Base-by-base conservation (phyloP, 2,113 vertebrate genomes). In the Oceanites oceanicus region DNA sequence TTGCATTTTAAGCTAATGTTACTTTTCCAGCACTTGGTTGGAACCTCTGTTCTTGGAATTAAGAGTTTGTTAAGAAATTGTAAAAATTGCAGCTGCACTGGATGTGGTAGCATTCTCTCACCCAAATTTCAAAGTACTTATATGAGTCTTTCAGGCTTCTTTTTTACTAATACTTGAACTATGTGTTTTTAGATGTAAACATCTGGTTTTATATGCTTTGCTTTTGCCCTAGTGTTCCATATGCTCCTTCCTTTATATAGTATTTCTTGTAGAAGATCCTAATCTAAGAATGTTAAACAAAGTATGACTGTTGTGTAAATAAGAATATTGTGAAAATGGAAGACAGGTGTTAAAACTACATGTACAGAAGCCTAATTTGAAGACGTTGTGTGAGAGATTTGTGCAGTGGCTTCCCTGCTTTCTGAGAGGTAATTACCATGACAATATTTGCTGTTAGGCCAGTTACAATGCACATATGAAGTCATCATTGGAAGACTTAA, bases 181-280 rank as follows among this genome's bases (percentile, higher is more conserved):
- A 1, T 20, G 2, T 83, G 34, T 27, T 5, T 81, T 93, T 78
- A 47, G 38, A 17, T 58, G 7, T 44, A 75, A 86, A 52, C 6
- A 10, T 58, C 11, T 81, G 10, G 2, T 22, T 90, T 77, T 77
- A 10, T 52, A 10, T 58, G 15, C 30, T 86, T 88, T 90, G n/a
- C 6, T 90, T 71, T 9, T 84, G 63, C 32, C 6, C 12, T 68
- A 16, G 19, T 58, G 21, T 86, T 87, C 34, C 10, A 20, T 66
- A 19, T 0, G 0, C 13, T 11, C 20, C 15, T 92, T 49, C 19
- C 17, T 75, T 79, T 90, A 13, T 29, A 15, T 4, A 29, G 14
- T 34, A 52, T 61, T 75, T 86, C 26, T 90, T 79, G 7, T 56
- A 44, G 70, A 72, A 79, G 67, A 49, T 71, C 26, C 13, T 74